These are phyloP conservation scores for Chaunax sp. DNA, from an alignment of 2,797 vertebrate genomes.

Conservation along the genomic window DNA sequence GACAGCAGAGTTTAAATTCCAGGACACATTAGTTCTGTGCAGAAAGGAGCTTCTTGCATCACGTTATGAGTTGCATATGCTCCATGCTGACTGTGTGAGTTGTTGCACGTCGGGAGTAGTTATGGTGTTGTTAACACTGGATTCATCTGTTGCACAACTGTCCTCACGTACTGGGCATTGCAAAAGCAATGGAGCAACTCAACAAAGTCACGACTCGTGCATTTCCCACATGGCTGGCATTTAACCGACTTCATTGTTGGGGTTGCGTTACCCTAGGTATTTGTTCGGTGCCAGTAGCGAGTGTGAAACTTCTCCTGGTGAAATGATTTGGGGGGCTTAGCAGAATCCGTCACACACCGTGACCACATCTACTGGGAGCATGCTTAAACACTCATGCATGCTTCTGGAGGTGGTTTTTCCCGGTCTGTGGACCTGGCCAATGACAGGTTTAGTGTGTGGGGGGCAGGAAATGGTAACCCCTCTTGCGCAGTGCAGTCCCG, in stretches of 20 bases:
- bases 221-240: conserved; percentile 64
- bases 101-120: conserved; percentile 32
- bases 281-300: conserved; percentile 33
- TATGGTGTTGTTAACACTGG: conserved; percentile 49
- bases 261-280: conserved; percentile 46
- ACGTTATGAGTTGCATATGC: too few relatives aligned
- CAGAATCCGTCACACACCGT: conserved; percentile 36
- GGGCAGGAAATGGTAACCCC: conserved; percentile 57
- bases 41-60: too few relatives aligned
- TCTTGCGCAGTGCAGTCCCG: conserved; percentile 35
- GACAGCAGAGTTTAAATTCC: too few relatives aligned
- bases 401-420: conserved; percentile 63
- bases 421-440: conserved; percentile 50
- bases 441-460: conserved; percentile 63
- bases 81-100: conserved; percentile 18
- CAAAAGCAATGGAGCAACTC: conserved; percentile 36
- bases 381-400: conserved; percentile 49
- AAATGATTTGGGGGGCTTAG: conserved; percentile 50
- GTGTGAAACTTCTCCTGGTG: conserved; percentile 30
- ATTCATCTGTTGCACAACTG: conserved; percentile 55
- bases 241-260: conserved; percentile 34
- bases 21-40: too few relatives aligned
- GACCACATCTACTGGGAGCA: conserved; percentile 49
- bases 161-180: conserved; percentile 25
- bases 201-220: conserved; percentile 46